Base-by-base conservation (phyloP, 1,140 invertebrate species). In the Neelides sp. region DNA sequence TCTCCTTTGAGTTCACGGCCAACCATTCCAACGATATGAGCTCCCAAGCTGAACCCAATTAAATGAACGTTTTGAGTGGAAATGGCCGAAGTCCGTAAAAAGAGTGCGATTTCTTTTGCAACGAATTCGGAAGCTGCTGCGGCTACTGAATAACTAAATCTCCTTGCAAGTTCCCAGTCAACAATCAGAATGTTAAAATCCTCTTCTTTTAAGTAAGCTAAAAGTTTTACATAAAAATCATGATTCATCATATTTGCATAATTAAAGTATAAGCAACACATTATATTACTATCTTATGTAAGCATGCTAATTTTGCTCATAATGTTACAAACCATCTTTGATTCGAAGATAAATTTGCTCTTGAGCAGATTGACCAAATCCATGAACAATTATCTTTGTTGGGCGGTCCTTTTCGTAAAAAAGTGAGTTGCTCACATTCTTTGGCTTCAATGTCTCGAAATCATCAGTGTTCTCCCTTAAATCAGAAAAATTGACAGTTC, bases 21-120 rank as follows among this genome's bases (percentile, higher is more conserved):
- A 15, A 52, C 54, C 32, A 64, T 62, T 1, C 68, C 68, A n/a
- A 62, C 62, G 23, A 64, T 55, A 36, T 70, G 68, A 15, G 65
- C 63, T 2, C 68, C 68, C 1, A 69, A 54, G 44, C 65, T 67
- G 55, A 69, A 68, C 1, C 68, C 71, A 47, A 71, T 66, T 8
- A 71, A 45, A 48, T 73, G 69, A 15, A 55, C 12, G 32, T 44
- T 48, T 1, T 48, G 35, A 3, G 52, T 36, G 42, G 35, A 48
- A 39, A 60, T 53, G 13, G 45, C 30, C 10, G 64, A 24, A n/a
- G 54, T 24, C 20, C 47, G 39, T 4, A 65, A 46, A 22, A 65
- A 54, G 13, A 58, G 32, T 1, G 59, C 64, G 36, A 59, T 45
- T 8, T 63, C 48, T 1, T 55, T 53, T 12, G 62, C 64, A 13